phyloP scores from a whole-genome alignment of 1,140 invertebrate species.

The Littorina saxatilis region DNA sequence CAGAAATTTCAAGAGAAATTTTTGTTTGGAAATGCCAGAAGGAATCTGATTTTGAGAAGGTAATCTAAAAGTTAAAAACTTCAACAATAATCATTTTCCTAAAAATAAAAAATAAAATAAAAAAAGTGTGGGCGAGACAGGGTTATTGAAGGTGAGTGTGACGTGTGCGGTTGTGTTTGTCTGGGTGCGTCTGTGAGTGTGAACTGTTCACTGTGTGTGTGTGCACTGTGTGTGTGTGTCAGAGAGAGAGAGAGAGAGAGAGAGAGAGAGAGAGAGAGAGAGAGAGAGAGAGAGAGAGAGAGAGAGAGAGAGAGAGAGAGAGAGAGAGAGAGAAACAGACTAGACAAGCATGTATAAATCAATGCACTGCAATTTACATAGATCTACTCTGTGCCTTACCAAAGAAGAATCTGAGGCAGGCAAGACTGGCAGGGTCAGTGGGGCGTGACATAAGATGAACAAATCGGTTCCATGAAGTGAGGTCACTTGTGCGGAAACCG shows the following conservation, averaged over 20 bases:
- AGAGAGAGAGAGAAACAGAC: not conserved
- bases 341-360: too few species aligned
- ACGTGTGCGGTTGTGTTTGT: too few species aligned
- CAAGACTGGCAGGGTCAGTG: conserved; percentile 85
- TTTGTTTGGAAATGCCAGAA: too few species aligned
- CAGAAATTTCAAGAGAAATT: too few species aligned
- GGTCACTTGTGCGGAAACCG: conserved; percentile 63
- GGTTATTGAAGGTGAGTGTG: too few species aligned
- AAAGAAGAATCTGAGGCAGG: conserved; percentile 85
- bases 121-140: too few species aligned
- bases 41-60: too few species aligned
- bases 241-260: not conserved
- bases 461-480: conserved; percentile 68
- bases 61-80: too few species aligned
- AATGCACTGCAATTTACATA: not conserved
- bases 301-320: not conserved
- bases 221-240: not conserved
- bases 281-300: not conserved
- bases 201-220: too few species aligned
- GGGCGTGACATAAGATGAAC: conserved; percentile 81
- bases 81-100: too few species aligned
- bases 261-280: not conserved
- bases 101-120: too few species aligned
- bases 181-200: too few species aligned
- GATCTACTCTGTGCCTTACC: conserved; percentile 78